A percentile compares a stretch with the other conserved stretches of the same genome.
These are phyloP conservation scores for Pemphredon lugubris DNA, from an alignment of 2,888 invertebrate species.

Conservation along the genomic window DNA sequence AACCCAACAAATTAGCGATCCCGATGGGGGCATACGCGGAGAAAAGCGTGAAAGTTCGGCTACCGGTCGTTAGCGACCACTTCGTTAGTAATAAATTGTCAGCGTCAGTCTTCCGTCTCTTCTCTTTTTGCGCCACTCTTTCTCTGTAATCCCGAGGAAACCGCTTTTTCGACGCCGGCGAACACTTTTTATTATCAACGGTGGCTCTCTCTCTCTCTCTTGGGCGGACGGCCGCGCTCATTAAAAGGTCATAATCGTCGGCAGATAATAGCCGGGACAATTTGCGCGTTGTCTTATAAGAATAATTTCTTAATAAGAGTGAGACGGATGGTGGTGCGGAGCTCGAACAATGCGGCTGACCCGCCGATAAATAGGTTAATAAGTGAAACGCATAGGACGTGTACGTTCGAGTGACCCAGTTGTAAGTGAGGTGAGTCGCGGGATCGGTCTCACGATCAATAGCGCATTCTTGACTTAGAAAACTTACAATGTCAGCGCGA, in stretches of 20 bases:
- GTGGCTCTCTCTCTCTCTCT: no score
- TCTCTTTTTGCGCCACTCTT: no score
- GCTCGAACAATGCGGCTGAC: conserved; percentile 34
- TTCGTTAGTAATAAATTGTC: conserved; percentile 38
- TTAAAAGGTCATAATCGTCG: no score
- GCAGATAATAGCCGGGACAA: no score
- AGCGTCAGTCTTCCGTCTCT: conserved; percentile 21
- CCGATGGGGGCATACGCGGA: background rate
- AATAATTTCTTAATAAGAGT: no score
- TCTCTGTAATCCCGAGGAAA: conserved; percentile 17
- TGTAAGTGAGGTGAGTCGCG: conserved; percentile 48
- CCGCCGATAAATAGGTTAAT: conserved; percentile 64
- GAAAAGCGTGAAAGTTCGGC: background rate
- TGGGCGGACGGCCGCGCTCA: no score
- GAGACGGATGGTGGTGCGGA: no score
- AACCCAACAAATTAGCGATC: background rate
- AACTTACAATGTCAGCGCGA: conserved; percentile 65
- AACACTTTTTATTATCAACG: conserved; percentile 17
- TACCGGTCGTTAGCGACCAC: conserved; percentile 18
- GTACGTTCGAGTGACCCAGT: conserved; percentile 61
- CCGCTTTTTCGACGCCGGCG: conserved; percentile 22
- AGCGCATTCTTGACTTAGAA: conserved; percentile 69
- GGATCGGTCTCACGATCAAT: conserved; percentile 57
- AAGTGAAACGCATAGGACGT: conserved; percentile 61
- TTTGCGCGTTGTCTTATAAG: no score